Evolutionary conservation across 2,888 invertebrate genomes (phyloP).

Genomic region (Metacarcinus magister): DNA sequence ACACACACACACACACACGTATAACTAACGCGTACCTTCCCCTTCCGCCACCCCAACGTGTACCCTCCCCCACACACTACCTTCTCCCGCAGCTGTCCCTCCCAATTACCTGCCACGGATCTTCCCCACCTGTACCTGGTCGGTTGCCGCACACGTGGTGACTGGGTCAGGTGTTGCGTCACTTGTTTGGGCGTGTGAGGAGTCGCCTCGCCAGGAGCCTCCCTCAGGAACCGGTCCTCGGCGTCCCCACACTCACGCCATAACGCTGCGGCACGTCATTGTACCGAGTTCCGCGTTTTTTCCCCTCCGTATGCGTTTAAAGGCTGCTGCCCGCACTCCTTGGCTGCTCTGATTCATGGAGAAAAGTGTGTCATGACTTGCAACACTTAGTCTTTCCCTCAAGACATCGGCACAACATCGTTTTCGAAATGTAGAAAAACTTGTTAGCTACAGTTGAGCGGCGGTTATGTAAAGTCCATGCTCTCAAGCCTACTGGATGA

Average conservation of each 20-base stretch:
- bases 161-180: constrained; percentile 54
- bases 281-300: constrained; percentile 27
- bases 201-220: constrained; percentile 27
- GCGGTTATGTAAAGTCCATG: neutral
- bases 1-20: neutral
- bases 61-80: neutral
- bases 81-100: neutral
- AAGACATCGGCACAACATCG: neutral
- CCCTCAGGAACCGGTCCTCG: constrained; percentile 59
- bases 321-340: neutral
- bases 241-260: constrained; percentile 52
- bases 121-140: neutral
- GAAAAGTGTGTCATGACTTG: neutral
- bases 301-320: neutral
- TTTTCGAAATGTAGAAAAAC: neutral
- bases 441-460: neutral
- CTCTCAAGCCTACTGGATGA: neutral
- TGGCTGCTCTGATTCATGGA: neutral
- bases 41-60: neutral
- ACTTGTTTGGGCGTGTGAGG: constrained; percentile 61
- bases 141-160: constrained; percentile 55
- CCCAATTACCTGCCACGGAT: neutral
- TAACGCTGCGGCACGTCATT: constrained; percentile 37
- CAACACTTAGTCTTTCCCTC: neutral
- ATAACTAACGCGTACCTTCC: neutral